Base-by-base conservation (phyloP, 2,797 vertebrate species). In the Alca torda region DNA sequence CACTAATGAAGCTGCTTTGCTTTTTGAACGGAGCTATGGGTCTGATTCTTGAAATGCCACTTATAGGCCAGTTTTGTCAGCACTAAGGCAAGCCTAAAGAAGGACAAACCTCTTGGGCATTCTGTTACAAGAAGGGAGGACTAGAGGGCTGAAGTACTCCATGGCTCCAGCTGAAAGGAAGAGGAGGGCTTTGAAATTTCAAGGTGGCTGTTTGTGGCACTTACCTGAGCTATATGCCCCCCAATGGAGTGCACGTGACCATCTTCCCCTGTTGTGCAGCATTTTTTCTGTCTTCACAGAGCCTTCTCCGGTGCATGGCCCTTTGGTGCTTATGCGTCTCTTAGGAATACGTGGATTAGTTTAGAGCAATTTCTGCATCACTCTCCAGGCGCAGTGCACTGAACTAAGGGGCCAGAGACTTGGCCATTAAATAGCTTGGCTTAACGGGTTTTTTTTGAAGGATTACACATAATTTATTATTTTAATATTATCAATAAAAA, bases 301-400 rank as follows among this genome's bases (percentile, higher is more conserved):
- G 31, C 24, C 53, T 67, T 48, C n/a, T 80, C 43, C 0, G 1
- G 21, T 20, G 1, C 2, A 0, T 33, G 35, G 39, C 37, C 45
- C 21, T 87, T 74, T 25, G 43, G 39, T 68, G 39, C 48, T 86
- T 50, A 3, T 31, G 46, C 23, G 11, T 65, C 69, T 73, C 35
- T 65, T 75, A 41, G 26, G 57, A 72, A 45, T 43, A 14, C 10
- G 5, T 30, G 33, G 11, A 26, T 88, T 90, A 43, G 9, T 61
- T 77, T 25, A 63, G n/a, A n/a, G 4, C 31, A 20, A 18, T 78
- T 72, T 87, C 46, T 84, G n/a, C 37, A n/a, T 78, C 35, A 5
- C 11, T 72, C 28, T 67, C 20, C 37, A 46, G 65, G 11, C 31
- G 19, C 16, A n/a, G 43, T 20, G 16, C 37, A 8, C 25, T 83